Conservation (phyloP, 2,113 vertebrate species). For the Elgaria multicarinata region DNA sequence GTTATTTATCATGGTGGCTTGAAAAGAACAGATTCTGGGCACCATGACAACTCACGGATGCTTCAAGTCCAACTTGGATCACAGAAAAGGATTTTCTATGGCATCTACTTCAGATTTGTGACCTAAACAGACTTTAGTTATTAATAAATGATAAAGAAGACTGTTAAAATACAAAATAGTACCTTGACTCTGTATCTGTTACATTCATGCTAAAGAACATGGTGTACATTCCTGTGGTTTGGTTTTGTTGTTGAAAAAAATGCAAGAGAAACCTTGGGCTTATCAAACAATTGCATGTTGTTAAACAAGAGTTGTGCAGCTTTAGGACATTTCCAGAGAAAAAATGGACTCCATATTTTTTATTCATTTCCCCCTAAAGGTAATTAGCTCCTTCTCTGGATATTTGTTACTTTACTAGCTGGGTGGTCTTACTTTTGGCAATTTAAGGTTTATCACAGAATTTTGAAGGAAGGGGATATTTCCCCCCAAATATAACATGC, state of each 20-base stretch:
- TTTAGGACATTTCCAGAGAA: not conserved
- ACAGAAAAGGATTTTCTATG: constrained; percentile 16
- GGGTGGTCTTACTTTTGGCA: not conserved
- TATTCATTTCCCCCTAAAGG: not conserved
- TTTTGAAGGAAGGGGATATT: not conserved
- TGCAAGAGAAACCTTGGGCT: not conserved
- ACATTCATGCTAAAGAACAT: not conserved
- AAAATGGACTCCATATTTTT: not conserved
- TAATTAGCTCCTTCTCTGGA: not conserved
- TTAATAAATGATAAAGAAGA: constrained; percentile 29
- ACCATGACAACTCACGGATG: not conserved
- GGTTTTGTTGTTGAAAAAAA: not conserved
- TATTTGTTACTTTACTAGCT: not conserved
- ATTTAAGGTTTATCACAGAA: not conserved
- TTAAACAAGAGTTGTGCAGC: not conserved
- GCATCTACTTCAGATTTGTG: constrained; percentile 7
- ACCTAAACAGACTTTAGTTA: constrained; percentile 8
- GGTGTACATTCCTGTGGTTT: not conserved
- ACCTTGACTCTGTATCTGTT: not conserved
- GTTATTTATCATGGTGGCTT: constrained; percentile 7
- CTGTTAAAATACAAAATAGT: constrained; percentile 13
- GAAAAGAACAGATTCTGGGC: constrained; percentile 16
- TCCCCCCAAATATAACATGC: not conserved
- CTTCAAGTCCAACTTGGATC: constrained; percentile 24
- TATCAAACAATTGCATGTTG: not conserved